Base-by-base conservation (phyloP, 2,797 vertebrate species). In the Adelosebastes latens region DNA sequence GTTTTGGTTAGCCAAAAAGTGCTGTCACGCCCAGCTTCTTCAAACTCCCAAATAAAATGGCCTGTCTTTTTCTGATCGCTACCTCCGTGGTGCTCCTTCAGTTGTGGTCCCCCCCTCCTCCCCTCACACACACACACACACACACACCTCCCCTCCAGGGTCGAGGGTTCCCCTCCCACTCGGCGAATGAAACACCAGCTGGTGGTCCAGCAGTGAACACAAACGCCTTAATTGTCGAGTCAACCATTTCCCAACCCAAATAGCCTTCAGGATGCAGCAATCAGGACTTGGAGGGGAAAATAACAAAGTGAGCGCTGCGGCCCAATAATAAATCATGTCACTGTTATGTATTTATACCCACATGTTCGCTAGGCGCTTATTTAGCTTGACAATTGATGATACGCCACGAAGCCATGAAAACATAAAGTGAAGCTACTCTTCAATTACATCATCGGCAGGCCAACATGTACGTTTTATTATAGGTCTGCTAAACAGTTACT, bases 181-280 rank as follows among this genome's bases (percentile, higher is more conserved):
- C 62, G 68, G 88, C 85, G 68, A 93, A 90, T 85, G 91, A 94
- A 95, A 93, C 82, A 76, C 74, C 92, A 87, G 93, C 93, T 90
- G 94, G 94, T 95, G 94, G 95, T 96, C 95, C 90, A 67, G 87
- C 84, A 93, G 91, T 87, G 91, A 94, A 95, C 89, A 93, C 93
- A 95, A 96, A 94, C 82, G 85, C 91, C 84, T 92, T 93, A 92
- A 95, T 94, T 95, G 95, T 88, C 89, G 81, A 95, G 88, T 92
- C 90, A 91, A 94, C 93, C 90, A 68, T 95, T 95, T 95, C 92
- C 90, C 90, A 91, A 89, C 87, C 93, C 91, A 94, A 95, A 93
- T 93, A 95, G 88, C 93, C 93, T 94, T 95, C 93, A 93, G 94
- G 95, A 95, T 93, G 90, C 94, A 92, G 95, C 92, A 94, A 93